Base-by-base conservation (phyloP, 2,888 invertebrate species). In the Euphydryas editha region DNA sequence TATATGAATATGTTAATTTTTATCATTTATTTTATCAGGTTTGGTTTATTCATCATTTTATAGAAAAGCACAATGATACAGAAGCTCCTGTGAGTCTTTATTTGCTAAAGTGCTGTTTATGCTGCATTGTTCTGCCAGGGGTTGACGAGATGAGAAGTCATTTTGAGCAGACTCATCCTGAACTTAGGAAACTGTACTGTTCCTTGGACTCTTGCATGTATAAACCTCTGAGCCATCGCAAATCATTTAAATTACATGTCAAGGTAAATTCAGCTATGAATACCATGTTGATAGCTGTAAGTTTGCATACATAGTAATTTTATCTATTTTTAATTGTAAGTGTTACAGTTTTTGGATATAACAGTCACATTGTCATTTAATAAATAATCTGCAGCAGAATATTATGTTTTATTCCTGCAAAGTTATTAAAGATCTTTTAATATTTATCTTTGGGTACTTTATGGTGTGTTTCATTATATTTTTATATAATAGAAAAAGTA, bases 241-340 rank as follows among this genome's bases (percentile, higher is more conserved):
- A 92, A 70, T 90, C 92, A 1, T 88, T 93, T 57, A 87, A 86
- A 69, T 73, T 90, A 20, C 93, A 93, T 83, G 76, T 92, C 11
- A 88, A 86, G 87, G 93, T 92, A 75, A 76, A 77, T 18, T 21
- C 7, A 39, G 39, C 11, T 17, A 4, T 24, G 17, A 30, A 24
- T 58, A 42, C 46, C 8, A n/a, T 46, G 15, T 11, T 47, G 20
- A 17, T 11, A 47, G 11, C 13, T 10, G 8, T 15, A 15, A 39
- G 1, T 1, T 8, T 10, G 13, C 11, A 30, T 5, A 30, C 4
- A 30, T 1, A 30, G 30, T 30, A 30, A 30, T 30, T 30, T 30
- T 5, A 30, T 30, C 6, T 30, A 30, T 30, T 30, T 7, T 7
- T 7, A 30, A 2, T 2, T 30, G 8, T 30, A 30, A 30, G 4